Evolutionary conservation across 1,140 invertebrate species (phyloP).

Genomic region (Atta colombica): DNA sequence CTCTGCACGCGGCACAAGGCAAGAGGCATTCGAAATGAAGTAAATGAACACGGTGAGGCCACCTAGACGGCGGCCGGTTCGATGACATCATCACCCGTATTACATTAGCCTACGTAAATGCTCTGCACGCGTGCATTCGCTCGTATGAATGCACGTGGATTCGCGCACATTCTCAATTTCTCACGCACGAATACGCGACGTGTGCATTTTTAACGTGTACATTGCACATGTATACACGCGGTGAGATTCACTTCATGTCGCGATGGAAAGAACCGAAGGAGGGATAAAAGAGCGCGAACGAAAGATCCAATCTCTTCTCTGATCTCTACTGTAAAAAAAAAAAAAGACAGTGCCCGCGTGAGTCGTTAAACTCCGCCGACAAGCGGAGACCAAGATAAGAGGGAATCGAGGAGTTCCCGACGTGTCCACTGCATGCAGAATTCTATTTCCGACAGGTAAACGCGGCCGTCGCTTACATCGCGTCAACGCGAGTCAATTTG

Average conservation of each 20-base stretch:
- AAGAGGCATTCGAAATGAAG: slow-evolving; percentile 26
- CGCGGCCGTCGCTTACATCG: slow-evolving; percentile 10
- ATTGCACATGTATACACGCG: background rate
- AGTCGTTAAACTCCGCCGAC: slow-evolving; percentile 36
- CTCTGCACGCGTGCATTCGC: slow-evolving; percentile 53
- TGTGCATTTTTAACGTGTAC: slow-evolving; percentile 38
- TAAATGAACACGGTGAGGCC: slow-evolving; percentile 25
- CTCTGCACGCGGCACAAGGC: background rate
- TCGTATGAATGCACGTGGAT: slow-evolving; percentile 7
- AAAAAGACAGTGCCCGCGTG: slow-evolving; percentile 1
- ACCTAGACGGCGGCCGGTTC: slow-evolving; percentile 59
- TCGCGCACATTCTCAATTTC: background rate
- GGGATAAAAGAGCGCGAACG: slow-evolving; percentile 17
- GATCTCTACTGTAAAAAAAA: slow-evolving; percentile 9
- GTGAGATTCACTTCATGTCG: slow-evolving; percentile 2
- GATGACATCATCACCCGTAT: slow-evolving; percentile 80
- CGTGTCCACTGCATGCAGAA: slow-evolving; percentile 19
- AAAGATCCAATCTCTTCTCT: slow-evolving; percentile 23
- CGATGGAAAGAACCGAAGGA: background rate
- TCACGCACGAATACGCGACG: slow-evolving; percentile 13
- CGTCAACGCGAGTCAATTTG: slow-evolving; percentile 43
- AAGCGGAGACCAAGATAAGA: slow-evolving; percentile 36
- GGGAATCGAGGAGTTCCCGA: slow-evolving; percentile 29
- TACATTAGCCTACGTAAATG: slow-evolving; percentile 82
- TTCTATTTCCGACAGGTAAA: slow-evolving; percentile 50